These are phyloP conservation scores for Ctena decussata DNA, from an alignment of 2,888 invertebrate genomes.

Conservation along the genomic window DNA sequence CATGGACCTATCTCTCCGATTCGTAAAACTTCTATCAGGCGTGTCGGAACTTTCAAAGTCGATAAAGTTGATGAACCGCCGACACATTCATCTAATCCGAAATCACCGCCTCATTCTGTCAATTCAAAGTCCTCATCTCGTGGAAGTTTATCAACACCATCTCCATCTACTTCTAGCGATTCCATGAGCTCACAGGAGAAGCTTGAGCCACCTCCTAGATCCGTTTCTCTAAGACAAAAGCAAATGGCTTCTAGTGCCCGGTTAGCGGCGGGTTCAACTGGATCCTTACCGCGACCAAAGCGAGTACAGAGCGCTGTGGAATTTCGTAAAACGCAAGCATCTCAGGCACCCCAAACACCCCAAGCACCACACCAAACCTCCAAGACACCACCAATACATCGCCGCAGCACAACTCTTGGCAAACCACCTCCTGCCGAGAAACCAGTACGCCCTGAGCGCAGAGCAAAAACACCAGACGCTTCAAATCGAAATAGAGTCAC, in stretches of 20 bases:
- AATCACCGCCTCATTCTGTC: background rate
- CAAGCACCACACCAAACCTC: slow-evolving; percentile 24
- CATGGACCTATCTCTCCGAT: slow-evolving; percentile 50
- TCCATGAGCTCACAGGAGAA: slow-evolving; percentile 73
- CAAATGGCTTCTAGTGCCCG: slow-evolving; percentile 58
- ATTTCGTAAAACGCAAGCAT: slow-evolving; percentile 58
- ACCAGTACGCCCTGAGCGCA: slow-evolving; percentile 57
- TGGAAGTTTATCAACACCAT: slow-evolving; percentile 56
- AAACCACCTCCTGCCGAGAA: slow-evolving; percentile 50
- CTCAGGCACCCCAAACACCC: slow-evolving; percentile 18
- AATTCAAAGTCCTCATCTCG: slow-evolving; percentile 28
- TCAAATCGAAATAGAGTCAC: slow-evolving; percentile 21
- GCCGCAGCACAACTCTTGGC: slow-evolving; percentile 56
- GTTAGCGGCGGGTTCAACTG: slow-evolving; percentile 57
- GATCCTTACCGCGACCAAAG: slow-evolving; percentile 55
- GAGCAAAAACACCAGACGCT: slow-evolving; percentile 61
- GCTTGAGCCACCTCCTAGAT: slow-evolving; percentile 44
- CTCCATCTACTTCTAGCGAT: slow-evolving; percentile 71
- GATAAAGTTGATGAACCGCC: slow-evolving; percentile 58
- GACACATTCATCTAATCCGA: background rate
- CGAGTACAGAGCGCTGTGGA: slow-evolving; percentile 60
- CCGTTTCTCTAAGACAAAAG: slow-evolving; percentile 32
- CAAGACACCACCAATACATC: slow-evolving; percentile 60
- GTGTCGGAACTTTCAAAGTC: slow-evolving; percentile 73
- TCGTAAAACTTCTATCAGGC: slow-evolving; percentile 63